Base-by-base conservation (phyloP, 2,113 vertebrate genomes). In the Toxotes jaculatrix region DNA sequence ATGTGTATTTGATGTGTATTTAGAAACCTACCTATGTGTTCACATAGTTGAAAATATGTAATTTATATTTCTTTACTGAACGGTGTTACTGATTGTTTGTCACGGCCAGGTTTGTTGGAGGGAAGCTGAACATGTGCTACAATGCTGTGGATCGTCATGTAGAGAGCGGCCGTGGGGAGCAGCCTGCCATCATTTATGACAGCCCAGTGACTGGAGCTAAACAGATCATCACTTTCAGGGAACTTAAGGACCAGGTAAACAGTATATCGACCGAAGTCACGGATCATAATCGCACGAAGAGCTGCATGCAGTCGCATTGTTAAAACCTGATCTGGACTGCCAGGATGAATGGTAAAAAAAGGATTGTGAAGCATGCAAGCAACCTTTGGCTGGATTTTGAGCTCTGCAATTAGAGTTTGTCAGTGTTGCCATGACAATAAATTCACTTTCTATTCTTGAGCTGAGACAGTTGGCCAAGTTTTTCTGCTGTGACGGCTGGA, bases 121-220 rank as follows among this genome's bases (percentile, higher is more conserved):
- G 97, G 77, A 96, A 97, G 91, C 87, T 99, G 76, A 99, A 98
- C 89, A 94, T 99, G 82, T 99, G 98, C 88, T 97, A 97, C 84
- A 99, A 99, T 16, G 96, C 98, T 59, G 88, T 99, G 59, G 98
- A 99, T 79, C 96, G 96, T 14, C 98, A 99, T 14, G 95, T 99
- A 72, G 96, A 97, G 88, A 95, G 90, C 23, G 97, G 97, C 47
- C 93, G 89, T 79, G 97, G 96, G 69, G 95, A 97, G 78, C 96
- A 97, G 89, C 88, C 92, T 60, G 98, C 98, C 40, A 94, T 99
- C 90, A 96, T 99, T 76, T 94, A 98, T 47, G 98, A 99, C 91
- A 99, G 98, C 84, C 97, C 98, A 10, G 97, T 99, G 83, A 98
- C 97, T 49, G 93, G 94, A 57, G 95, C 93, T 17, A 97, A 98